Conservation (phyloP, 2,797 vertebrate genomes). For the Oryzias dopingdopingensis region DNA sequence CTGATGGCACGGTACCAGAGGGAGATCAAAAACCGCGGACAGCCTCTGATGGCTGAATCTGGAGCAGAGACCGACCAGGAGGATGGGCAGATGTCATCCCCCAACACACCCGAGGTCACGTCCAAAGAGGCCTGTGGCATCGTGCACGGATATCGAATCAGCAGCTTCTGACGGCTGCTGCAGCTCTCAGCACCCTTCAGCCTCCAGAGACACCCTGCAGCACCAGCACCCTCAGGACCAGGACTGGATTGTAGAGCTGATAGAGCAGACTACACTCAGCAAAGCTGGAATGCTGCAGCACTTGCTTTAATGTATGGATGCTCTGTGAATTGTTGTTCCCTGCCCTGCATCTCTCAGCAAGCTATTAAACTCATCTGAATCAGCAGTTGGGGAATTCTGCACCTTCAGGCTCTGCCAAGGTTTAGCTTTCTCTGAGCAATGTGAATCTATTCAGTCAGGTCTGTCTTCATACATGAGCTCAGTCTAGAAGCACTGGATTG, state of each 20-base stretch:
- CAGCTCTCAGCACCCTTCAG: constrained; percentile 13
- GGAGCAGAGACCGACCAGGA: constrained; percentile 51
- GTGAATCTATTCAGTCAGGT: constrained; percentile 9
- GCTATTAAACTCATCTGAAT: constrained; percentile 35
- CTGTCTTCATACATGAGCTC: constrained; percentile 24
- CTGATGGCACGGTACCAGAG: constrained; percentile 93
- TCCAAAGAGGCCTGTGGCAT: constrained; percentile 45
- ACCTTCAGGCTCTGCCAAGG: constrained; percentile 28
- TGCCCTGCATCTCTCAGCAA: constrained; percentile 39
- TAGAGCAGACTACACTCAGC: constrained; percentile 24
- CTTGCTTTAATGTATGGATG: constrained; percentile 53
- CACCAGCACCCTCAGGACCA: constrained; percentile 7
- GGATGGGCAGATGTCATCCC: constrained; percentile 34
- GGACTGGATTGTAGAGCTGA: constrained; percentile 16
- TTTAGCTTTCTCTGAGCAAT: constrained; percentile 11
- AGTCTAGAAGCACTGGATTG: constrained; percentile 28
- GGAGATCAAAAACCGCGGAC: constrained; percentile 79
- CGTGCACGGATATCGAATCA: constrained; percentile 69
- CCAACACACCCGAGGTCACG: constrained; percentile 15
- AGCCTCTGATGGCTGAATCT: constrained; percentile 82
- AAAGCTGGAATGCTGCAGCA: constrained; percentile 32
- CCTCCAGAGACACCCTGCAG: constrained; percentile 35
- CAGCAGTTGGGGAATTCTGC: constrained; percentile 40
- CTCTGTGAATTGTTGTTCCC: constrained; percentile 58
- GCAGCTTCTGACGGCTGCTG: constrained; percentile 64